phyloP scores from a whole-genome alignment of 1,140 invertebrate genomes.

The Drosophila nikananu region DNA sequence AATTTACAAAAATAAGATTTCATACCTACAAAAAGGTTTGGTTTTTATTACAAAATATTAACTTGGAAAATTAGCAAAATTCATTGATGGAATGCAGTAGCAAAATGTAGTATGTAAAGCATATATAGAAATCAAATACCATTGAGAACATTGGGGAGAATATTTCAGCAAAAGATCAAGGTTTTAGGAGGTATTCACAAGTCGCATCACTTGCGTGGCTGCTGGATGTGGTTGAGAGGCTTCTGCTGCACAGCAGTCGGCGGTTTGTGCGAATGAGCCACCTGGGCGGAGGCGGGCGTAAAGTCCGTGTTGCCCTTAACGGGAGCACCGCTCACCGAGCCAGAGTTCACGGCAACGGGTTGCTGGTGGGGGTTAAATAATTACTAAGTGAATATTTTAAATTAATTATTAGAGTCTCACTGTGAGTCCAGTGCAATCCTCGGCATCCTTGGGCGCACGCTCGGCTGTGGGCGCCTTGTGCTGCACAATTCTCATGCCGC shows the following conservation, averaged over 20 bases:
- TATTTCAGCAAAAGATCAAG: slow-evolving; percentile 54
- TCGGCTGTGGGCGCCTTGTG: slow-evolving; percentile 90
- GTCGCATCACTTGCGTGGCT: slow-evolving; percentile 89
- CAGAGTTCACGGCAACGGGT: slow-evolving; percentile 88
- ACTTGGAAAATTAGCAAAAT: slow-evolving; percentile 36
- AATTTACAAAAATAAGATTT: not conserved
- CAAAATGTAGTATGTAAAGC: slow-evolving; percentile 58
- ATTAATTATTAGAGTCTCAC: slow-evolving; percentile 29
- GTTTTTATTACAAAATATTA: slow-evolving; percentile 59
- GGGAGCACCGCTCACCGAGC: slow-evolving; percentile 92
- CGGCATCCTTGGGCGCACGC: slow-evolving; percentile 87
- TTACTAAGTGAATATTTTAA: slow-evolving; percentile 69
- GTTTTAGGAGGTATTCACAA: not conserved
- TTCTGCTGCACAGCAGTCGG: slow-evolving; percentile 88
- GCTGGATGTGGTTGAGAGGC: slow-evolving; percentile 89
- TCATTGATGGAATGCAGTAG: slow-evolving; percentile 70
- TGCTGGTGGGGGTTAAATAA: slow-evolving; percentile 67
- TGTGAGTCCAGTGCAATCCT: slow-evolving; percentile 85
- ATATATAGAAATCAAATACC: slow-evolving; percentile 54
- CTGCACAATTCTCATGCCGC: slow-evolving; percentile 96
- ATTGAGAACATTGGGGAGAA: slow-evolving; percentile 23
- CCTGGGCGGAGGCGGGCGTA: slow-evolving; percentile 93
- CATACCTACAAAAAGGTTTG: slow-evolving; percentile 35
- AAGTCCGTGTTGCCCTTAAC: slow-evolving; percentile 94
- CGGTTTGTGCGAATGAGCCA: slow-evolving; percentile 90